Evolutionary conservation across 1,140 invertebrate genomes (phyloP), one percentile per base, ranked within the genome.

Genomic region (Potamilus streckersoni): DNA sequence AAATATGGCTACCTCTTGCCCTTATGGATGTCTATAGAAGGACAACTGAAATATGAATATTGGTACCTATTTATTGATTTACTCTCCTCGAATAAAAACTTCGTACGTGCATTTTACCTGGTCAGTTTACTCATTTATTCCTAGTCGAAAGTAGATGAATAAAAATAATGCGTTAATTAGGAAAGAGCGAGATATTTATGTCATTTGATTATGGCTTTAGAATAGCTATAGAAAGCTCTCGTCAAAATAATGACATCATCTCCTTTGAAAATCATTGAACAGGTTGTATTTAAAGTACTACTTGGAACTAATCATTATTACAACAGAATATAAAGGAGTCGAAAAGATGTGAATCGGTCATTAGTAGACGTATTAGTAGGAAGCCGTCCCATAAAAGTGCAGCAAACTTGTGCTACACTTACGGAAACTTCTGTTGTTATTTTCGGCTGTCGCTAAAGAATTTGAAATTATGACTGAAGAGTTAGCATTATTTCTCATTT

Each of bases 11-110:
- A 58, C 31, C 20, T 23, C 23, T 23, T 23, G 23, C 15, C 55
- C 69, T 74, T 27, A 68, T 67, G 66, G 65, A 74, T 12, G 66
- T 57, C 17, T 74, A 74, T 59, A 58, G 31, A n/a, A 68, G 38
- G 56, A 66, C 64, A 15, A 60, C 31, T 23, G 38, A 19, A 15
- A 56, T 15, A 66, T 60, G 61, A 67, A 12, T 60, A 67, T 55
- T 15, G 66, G 1, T 74, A 59, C 59, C 20, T 68, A 69, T 16
- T 71, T 4, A 58, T 74, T 49, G 65, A 74, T 57, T 61, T 68
- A 23, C 56, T 57, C n/a, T 56, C 59, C 65, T 56, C 12, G 19
- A 19, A 13, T 74, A 67, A 23, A 68, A 68, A 58, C 61, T 69
- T n/a, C 27, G 73, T 12, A 74, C 66, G 13, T 27, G 62, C 8